Conservation (phyloP, 2,888 invertebrate species). For the Drosophila cognata region DNA sequence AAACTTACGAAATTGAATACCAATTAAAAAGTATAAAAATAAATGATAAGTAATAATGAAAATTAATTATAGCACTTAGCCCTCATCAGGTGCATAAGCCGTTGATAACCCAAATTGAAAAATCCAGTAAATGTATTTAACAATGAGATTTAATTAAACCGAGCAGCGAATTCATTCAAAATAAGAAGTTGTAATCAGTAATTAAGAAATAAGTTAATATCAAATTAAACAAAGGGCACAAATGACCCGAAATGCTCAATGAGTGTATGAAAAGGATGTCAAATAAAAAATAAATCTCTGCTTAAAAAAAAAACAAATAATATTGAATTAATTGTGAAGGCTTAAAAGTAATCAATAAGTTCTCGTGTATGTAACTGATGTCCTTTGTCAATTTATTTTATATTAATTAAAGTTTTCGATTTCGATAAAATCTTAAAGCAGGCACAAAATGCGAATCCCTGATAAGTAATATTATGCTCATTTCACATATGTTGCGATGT, state of each 20-base stretch:
- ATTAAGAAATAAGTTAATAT: constrained; percentile 27
- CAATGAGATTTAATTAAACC: neutral
- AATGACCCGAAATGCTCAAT: neutral
- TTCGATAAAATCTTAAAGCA: neutral
- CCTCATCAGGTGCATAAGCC: neutral
- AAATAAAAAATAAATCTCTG: neutral
- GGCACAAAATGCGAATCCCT: neutral
- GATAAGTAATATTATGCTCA: neutral
- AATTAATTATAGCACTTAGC: neutral
- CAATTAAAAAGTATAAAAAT: constrained; percentile 21
- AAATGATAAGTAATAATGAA: neutral
- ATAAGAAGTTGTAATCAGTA: constrained; percentile 4
- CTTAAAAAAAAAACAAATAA: neutral
- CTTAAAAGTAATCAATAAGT: neutral
- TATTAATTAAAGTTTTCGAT: neutral
- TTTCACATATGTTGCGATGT: neutral
- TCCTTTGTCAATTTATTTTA: neutral
- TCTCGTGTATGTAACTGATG: neutral
- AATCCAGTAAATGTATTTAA: neutral
- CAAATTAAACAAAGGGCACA: neutral
- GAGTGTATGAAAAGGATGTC: neutral
- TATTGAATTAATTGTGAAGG: neutral
- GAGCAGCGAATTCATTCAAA: neutral
- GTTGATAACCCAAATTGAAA: neutral
- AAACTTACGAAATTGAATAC: constrained; percentile 15